Evolutionary conservation across 2,888 invertebrate genomes (phyloP).

Genomic region (Andrena bucephala): DNA sequence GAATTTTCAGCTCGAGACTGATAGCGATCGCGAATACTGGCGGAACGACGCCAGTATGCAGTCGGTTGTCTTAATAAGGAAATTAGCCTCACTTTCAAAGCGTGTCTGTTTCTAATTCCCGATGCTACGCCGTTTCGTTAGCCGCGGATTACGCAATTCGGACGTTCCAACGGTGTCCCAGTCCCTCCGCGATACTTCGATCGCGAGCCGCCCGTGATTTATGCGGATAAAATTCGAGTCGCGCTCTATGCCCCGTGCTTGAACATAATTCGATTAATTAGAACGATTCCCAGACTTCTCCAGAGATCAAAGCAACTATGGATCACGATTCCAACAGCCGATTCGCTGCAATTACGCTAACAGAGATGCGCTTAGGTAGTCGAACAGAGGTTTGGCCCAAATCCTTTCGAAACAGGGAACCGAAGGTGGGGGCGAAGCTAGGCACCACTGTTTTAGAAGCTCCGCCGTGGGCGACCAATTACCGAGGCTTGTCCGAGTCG

Average conservation of each 20-base stretch:
- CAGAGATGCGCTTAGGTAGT: slow-evolving; percentile 15
- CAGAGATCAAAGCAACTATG: not conserved
- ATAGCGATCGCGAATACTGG: slow-evolving; percentile 41
- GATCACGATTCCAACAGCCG: not conserved
- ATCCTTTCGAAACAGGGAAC: slow-evolving; percentile 10
- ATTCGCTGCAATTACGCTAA: slow-evolving; percentile 30
- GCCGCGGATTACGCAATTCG: slow-evolving; percentile 36
- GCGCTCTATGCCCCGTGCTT: not conserved
- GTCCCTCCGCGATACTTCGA: slow-evolving; percentile 38
- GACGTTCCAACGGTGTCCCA: slow-evolving; percentile 1
- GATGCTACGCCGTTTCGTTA: slow-evolving; percentile 32
- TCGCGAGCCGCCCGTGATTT: slow-evolving; percentile 38
- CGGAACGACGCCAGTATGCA: slow-evolving; percentile 21
- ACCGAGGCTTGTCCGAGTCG: slow-evolving; percentile 76
- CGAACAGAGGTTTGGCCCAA: slow-evolving; percentile 8
- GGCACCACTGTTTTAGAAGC: slow-evolving; percentile 29
- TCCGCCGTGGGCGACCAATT: slow-evolving; percentile 76
- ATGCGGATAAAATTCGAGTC: slow-evolving; percentile 52
- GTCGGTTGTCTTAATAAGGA: slow-evolving; percentile 40
- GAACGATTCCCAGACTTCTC: not conserved
- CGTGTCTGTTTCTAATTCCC: slow-evolving; percentile 27
- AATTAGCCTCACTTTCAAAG: slow-evolving; percentile 41
- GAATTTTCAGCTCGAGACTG: slow-evolving; percentile 27
- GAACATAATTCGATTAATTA: slow-evolving; percentile 42
- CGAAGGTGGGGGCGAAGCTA: not conserved